These are phyloP conservation scores for Coelopa pilipes DNA, from an alignment of 2,888 invertebrate genomes.

Conservation along the genomic window DNA sequence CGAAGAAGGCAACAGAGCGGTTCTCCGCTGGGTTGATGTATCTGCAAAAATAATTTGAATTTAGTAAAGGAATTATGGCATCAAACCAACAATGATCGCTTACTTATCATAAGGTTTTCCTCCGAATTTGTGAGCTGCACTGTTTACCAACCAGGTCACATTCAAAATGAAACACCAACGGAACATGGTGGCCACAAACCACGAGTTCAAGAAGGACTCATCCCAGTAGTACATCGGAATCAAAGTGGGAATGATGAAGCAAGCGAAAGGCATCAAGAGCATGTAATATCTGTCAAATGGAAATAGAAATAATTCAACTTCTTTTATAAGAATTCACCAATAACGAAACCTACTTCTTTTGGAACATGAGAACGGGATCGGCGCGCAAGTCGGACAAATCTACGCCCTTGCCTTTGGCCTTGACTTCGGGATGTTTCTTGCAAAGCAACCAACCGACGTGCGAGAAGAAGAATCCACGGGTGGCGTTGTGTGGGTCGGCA, in stretches of 20 bases:
- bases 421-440: conserved; percentile 91
- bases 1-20: conserved; percentile 71
- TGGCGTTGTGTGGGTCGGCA: conserved; percentile 94
- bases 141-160: conserved; percentile 91
- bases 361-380: conserved; percentile 87
- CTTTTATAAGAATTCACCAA: too few relatives aligned
- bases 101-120: conserved; percentile 79
- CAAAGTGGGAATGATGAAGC: conserved; percentile 81
- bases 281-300: conserved; percentile 75
- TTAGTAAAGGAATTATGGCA: background rate
- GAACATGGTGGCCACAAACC: conserved; percentile 77
- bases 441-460: conserved; percentile 95
- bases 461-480: conserved; percentile 93
- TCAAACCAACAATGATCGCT: conserved; percentile 45
- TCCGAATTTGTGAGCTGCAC: conserved; percentile 86
- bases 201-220: conserved; percentile 76
- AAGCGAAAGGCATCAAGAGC: conserved; percentile 76
- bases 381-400: conserved; percentile 84
- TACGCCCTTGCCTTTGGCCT: conserved; percentile 84
- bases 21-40: conserved; percentile 77
- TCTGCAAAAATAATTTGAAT: conserved; percentile 57
- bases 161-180: conserved; percentile 85
- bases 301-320: background rate
- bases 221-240: conserved; percentile 83
- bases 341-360: conserved; percentile 79